A percentile compares a stretch with the other conserved stretches of the same genome.
Conservation (phyloP, 2,797 vertebrate genomes). For the Myotis myotis region DNA sequence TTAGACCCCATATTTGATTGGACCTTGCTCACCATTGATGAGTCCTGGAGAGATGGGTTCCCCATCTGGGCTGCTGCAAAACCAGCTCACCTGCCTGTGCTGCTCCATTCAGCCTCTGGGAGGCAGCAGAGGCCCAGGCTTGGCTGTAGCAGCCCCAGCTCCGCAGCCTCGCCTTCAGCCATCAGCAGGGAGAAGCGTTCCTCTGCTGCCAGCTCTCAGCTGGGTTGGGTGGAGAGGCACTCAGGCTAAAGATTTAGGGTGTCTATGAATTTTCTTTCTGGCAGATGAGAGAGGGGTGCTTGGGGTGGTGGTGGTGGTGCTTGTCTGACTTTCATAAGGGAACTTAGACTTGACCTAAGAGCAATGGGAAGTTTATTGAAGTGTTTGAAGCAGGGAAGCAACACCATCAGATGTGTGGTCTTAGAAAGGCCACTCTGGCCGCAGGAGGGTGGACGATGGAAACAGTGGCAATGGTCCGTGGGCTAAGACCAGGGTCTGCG, state of each 20-base stretch:
- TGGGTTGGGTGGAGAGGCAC: neutral
- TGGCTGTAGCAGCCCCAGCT: neutral
- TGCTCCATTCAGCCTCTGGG: constrained; percentile 48
- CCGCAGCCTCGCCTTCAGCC: neutral
- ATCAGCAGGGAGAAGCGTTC: rapidly evolving
- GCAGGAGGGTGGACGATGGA: neutral
- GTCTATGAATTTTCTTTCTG: neutral
- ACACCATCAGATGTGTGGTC: neutral
- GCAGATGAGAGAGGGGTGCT: neutral
- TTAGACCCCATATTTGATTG: neutral
- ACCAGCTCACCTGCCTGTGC: neutral
- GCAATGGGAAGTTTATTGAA: neutral
- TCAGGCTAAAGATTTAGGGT: neutral
- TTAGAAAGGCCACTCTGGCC: neutral
- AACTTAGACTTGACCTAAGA: neutral
- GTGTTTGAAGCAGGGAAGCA: neutral
- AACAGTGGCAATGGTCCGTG: neutral
- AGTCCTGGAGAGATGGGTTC: neutral
- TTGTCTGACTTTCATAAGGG: neutral
- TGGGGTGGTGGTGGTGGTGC: neutral
- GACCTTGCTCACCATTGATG: neutral
- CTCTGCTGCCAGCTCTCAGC: neutral
- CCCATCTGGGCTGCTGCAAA: neutral
- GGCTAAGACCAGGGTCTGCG: neutral
- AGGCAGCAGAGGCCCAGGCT: constrained; percentile 64